phyloP scores from a whole-genome alignment of 92 coral and sea anemone genomes.

The Zoanthus sociatus region DNA sequence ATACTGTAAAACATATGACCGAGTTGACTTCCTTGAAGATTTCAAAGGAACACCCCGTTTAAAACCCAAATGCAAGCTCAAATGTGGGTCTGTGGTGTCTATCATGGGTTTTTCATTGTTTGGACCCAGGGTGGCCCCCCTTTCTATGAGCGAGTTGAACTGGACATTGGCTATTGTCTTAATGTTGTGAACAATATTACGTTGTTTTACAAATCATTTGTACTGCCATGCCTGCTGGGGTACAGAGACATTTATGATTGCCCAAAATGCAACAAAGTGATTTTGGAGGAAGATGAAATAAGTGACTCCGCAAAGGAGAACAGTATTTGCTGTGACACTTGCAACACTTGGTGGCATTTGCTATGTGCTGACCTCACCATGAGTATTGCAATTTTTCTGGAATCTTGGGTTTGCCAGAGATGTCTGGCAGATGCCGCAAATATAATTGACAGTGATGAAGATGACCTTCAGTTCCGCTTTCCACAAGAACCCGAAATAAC shows the following conservation, averaged over 20 bases:
- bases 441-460: slow-evolving; percentile 37
- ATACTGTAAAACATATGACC: no score
- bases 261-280: slow-evolving; percentile 43
- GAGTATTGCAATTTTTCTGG: slow-evolving; percentile 44
- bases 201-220: slow-evolving; percentile 36
- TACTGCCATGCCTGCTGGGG: slow-evolving; percentile 41
- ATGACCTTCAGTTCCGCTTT: slow-evolving; percentile 41
- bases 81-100: no score
- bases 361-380: slow-evolving; percentile 31
- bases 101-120: no score
- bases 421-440: slow-evolving; percentile 60
- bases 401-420: slow-evolving; percentile 51
- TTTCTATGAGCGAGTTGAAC: not conserved
- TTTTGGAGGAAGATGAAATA: slow-evolving; percentile 30
- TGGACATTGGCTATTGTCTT: not conserved
- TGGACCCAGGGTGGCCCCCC: no score
- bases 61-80: no score
- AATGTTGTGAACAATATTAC: slow-evolving; percentile 13
- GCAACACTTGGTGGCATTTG: slow-evolving; percentile 38
- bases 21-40: no score
- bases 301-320: slow-evolving; percentile 20
- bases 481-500: slow-evolving; percentile 13
- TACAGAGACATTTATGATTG: slow-evolving; percentile 26
- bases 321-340: slow-evolving; percentile 33
- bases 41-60: no score